Base-by-base conservation (phyloP, 1,140 invertebrate species). In the Parasteatoda tepidariorum region DNA sequence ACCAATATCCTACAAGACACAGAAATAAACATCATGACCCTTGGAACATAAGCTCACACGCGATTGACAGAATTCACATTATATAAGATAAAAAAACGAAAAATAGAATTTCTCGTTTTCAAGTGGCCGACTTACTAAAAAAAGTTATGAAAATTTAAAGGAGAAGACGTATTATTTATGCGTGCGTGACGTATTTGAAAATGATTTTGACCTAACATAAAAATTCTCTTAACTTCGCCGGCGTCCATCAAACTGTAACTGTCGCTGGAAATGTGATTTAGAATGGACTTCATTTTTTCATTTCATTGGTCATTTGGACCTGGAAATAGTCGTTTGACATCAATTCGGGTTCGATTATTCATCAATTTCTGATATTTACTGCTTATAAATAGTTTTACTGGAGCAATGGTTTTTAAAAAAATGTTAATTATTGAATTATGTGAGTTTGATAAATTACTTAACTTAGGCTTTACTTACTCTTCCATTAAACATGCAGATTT, bases 111-210 rank as follows among this genome's bases (percentile, higher is more conserved):
- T 22, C 22, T 22, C 66, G 26, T 48, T 24, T 48, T 34, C 66
- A 68, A 68, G 66, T 68, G 66, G 66, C 66, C 34, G 66, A 68
- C 34, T 68, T 68, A 38, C 66, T 48, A 68, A 68, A 68, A 68
- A 68, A 68, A 15, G 34, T 68, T 48, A n/a, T 13, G 34, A 22
- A 41, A 41, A 26, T 33, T 38, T n/a, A 18, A n/a, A 38, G 64
- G 13, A 26, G n/a, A 33, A 24, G 7, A 24, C 9, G 38, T 18
- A 18, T 41, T 41, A 41, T 24, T 41, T 9, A 38, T 33, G 38
- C 66, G 66, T 68, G 66, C 66, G 66, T 68, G 34, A 31, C 34
- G 33, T 11, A 13, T 15, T 34, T 31, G 28, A n/a, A n/a, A n/a
- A 18, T 34, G 62, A 22, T 18, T 48, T 48, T 28, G 66, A 48